Evolutionary conservation across 2,113 vertebrate genomes (phyloP).

Genomic region (Ammodytes dubius): DNA sequence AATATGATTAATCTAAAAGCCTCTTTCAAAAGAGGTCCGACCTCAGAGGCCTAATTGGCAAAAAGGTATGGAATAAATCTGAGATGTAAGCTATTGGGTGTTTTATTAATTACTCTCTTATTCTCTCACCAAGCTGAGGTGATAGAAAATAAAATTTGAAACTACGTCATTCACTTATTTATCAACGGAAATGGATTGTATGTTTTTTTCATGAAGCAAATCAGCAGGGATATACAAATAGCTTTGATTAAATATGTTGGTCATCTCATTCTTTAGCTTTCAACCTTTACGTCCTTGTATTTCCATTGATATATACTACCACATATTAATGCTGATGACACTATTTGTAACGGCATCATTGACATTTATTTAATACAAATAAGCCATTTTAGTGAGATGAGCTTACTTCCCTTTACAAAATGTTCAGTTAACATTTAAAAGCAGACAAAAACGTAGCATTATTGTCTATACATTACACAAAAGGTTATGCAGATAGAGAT

Average conservation of each 20-base stretch:
- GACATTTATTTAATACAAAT: slow-evolving; percentile 82
- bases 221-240: slow-evolving; percentile 49
- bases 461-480: slow-evolving; percentile 70
- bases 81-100: slow-evolving; percentile 80
- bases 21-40: slow-evolving; percentile 92
- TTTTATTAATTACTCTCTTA: slow-evolving; percentile 77
- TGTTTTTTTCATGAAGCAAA: slow-evolving; percentile 60
- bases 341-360: slow-evolving; percentile 65
- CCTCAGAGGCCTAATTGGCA: slow-evolving; percentile 95
- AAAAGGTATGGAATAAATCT: slow-evolving; percentile 88
- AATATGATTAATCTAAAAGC: slow-evolving; percentile 99
- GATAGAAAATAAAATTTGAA: slow-evolving; percentile 79
- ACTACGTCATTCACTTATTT: slow-evolving; percentile 79
- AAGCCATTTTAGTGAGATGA: slow-evolving; percentile 67
- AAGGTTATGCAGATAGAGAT: slow-evolving; percentile 77
- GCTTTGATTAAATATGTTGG: slow-evolving; percentile 61
- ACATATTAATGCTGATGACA: slow-evolving; percentile 69
- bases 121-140: slow-evolving; percentile 72
- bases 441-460: slow-evolving; percentile 66
- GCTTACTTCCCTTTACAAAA: slow-evolving; percentile 78
- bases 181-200: slow-evolving; percentile 55
- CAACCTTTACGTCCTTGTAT: slow-evolving; percentile 75
- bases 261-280: slow-evolving; percentile 64
- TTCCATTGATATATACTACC: slow-evolving; percentile 64
- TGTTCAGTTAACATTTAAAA: slow-evolving; percentile 86